These are phyloP conservation scores for Montipora sp. DNA, from an alignment of 64 coral and sea anemone genomes.

Conservation along the genomic window DNA sequence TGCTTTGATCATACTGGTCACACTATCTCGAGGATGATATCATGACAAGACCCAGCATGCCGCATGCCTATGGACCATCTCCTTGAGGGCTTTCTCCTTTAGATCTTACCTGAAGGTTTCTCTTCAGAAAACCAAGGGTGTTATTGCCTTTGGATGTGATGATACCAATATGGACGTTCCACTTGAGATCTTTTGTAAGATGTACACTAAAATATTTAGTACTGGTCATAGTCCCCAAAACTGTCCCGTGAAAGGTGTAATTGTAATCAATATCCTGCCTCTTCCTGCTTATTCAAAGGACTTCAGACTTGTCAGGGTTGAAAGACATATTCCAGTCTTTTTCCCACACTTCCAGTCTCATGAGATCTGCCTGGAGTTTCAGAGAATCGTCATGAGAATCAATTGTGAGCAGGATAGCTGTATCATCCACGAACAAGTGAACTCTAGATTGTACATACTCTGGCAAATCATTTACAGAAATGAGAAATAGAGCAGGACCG, in stretches of 20 bases:
- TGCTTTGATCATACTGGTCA: too few relatives aligned
- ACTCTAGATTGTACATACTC: slow-evolving; percentile 32
- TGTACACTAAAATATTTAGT: slow-evolving; percentile 21
- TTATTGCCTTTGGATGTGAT: slow-evolving; percentile 1
- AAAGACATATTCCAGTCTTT: slow-evolving; percentile 37
- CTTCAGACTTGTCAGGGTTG: slow-evolving; percentile 49
- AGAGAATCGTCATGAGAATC: slow-evolving; percentile 22
- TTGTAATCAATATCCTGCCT: background rate
- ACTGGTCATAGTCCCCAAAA: slow-evolving; percentile 12
- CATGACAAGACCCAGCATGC: too few relatives aligned
- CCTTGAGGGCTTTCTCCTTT: too few relatives aligned
- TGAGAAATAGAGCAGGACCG: slow-evolving; percentile 17
- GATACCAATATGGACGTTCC: slow-evolving; percentile 38
- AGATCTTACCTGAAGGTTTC: background rate
- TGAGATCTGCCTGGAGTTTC: slow-evolving; percentile 13
- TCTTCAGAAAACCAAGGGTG: slow-evolving; percentile 51
- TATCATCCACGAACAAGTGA: slow-evolving; percentile 54
- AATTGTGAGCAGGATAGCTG: slow-evolving; percentile 19
- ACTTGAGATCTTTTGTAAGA: slow-evolving; percentile 47
- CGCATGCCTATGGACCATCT: too few relatives aligned
- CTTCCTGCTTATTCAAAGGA: slow-evolving; percentile 20
- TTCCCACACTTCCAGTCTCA: slow-evolving; percentile 32
- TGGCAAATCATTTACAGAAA: slow-evolving; percentile 30
- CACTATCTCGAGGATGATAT: too few relatives aligned
- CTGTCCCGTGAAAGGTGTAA: slow-evolving; percentile 47